A percentile compares a stretch with the other conserved stretches of the same genome.
Conservation (phyloP, 1,140 invertebrate genomes). For the Tyrophagus putrescentiae region DNA sequence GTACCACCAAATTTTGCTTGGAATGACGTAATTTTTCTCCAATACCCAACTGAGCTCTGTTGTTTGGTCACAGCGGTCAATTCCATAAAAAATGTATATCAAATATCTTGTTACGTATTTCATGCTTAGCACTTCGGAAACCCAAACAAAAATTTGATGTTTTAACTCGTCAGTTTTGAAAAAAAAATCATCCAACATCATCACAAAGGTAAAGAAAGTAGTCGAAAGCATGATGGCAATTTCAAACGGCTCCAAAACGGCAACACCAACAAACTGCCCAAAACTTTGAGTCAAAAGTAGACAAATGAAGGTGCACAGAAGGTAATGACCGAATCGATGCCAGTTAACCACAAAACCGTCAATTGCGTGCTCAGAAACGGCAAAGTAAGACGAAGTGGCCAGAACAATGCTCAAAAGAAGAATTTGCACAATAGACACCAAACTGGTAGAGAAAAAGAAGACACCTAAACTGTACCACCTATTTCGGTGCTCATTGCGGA, state of each 20-base stretch:
- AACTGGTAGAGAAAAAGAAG: not conserved
- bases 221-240: not conserved
- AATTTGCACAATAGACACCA: not conserved
- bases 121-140: not conserved
- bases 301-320: not conserved
- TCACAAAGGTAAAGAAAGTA: not conserved
- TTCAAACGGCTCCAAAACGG: not conserved
- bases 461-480: conserved; percentile 11
- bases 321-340: not conserved
- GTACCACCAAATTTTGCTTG: not conserved
- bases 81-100: not conserved
- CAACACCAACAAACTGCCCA: not conserved
- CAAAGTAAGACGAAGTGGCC: not conserved
- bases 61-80: not conserved
- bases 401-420: not conserved
- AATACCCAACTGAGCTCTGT: not conserved
- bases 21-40: not conserved
- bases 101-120: not conserved
- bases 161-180: not conserved
- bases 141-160: not conserved
- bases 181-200: not conserved
- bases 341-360: not conserved
- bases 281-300: not conserved
- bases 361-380: not conserved
- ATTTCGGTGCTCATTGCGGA: conserved; percentile 13